These are phyloP conservation scores for Eupithecia tripunctaria DNA, from an alignment of 2,888 invertebrate species.

Conservation along the genomic window DNA sequence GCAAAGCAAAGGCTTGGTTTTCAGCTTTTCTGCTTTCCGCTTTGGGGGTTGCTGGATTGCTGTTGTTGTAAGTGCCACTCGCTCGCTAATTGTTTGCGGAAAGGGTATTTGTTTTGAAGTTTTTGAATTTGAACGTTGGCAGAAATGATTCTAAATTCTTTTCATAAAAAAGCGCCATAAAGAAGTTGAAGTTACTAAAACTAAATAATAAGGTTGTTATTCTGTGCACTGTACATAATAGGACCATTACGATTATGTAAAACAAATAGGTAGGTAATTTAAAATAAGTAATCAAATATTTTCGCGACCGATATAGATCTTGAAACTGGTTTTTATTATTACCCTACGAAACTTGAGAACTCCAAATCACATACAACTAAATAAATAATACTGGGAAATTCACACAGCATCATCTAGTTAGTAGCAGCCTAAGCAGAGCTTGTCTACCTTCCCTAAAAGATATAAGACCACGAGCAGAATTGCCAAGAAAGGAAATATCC, in stretches of 20 bases:
- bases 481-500: background rate
- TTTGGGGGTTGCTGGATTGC: slow-evolving; percentile 73
- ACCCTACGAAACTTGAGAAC: background rate
- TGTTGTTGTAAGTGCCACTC: slow-evolving; percentile 78
- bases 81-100: slow-evolving; percentile 83
- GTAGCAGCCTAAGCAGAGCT: background rate
- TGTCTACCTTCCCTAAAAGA: background rate
- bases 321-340: background rate
- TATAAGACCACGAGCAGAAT: background rate
- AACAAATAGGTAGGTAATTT: background rate
- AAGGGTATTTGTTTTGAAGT: slow-evolving; percentile 80
- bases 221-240: background rate
- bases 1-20: slow-evolving; percentile 67
- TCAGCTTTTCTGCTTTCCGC: slow-evolving; percentile 61
- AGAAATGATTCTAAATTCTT: slow-evolving; percentile 42
- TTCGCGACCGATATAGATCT: background rate
- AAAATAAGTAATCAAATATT: too few relatives aligned
- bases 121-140: slow-evolving; percentile 70
- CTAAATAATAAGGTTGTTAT: background rate
- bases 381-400: background rate
- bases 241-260: background rate
- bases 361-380: background rate
- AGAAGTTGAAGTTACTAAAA: background rate
- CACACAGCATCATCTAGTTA: background rate
- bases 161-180: background rate